phyloP scores from a whole-genome alignment of 2,113 vertebrate species.

The Martes martes region DNA sequence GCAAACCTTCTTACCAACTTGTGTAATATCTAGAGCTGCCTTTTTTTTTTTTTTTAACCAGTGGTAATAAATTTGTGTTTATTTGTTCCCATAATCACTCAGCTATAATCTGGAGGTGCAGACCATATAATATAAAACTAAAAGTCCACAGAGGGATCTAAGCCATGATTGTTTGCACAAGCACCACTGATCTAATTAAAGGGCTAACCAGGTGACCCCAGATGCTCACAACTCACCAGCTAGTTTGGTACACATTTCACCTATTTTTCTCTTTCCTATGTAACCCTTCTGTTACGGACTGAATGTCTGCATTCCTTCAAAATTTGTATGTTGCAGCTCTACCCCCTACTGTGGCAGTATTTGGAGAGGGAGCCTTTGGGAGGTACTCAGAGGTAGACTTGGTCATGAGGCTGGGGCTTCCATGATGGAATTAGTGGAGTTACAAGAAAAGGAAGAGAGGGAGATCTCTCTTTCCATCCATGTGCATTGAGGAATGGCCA shows the following conservation, averaged over 20 bases:
- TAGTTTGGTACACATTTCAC: not conserved
- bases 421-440: not conserved
- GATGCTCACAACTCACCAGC: not conserved
- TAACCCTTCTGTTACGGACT: not conserved
- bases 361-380: not conserved
- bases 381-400: not conserved
- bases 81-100: not conserved
- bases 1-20: not conserved
- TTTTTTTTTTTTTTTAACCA: not conserved
- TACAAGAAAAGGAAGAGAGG: not conserved
- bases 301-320: not conserved
- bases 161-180: not conserved
- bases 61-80: not conserved
- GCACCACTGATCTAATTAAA: not conserved
- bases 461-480: not conserved
- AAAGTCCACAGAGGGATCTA: not conserved
- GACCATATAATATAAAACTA: not conserved
- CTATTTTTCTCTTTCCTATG: conserved; percentile 2
- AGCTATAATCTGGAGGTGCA: not conserved
- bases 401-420: not conserved
- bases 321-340: not conserved
- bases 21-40: not conserved
- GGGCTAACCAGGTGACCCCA: not conserved
- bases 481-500: not conserved
- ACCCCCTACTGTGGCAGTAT: not conserved